A percentile compares a stretch with the other conserved stretches of the same genome.
These are phyloP conservation scores for Phyllotreta striolata DNA, from an alignment of 2,888 invertebrate species.

Conservation along the genomic window DNA sequence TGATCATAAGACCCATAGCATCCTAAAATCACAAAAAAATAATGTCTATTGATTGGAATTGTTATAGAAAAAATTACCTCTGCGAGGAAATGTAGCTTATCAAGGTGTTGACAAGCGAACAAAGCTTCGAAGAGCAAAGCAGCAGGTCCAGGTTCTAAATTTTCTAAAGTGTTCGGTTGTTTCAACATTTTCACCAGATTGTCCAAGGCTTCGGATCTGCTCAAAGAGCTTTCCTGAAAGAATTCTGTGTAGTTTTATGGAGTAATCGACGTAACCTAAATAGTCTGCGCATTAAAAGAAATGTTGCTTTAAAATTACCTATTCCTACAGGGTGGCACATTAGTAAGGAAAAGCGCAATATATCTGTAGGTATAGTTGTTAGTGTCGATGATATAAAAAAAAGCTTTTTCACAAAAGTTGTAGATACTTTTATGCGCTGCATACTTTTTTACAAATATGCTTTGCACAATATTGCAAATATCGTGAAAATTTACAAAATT, in stretches of 20 bases:
- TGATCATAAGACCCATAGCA: constrained; percentile 51
- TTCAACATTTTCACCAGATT: constrained; percentile 47
- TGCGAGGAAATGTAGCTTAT: constrained; percentile 45
- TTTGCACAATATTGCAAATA: too few relatives aligned
- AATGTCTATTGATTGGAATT: constrained; percentile 8
- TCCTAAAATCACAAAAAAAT: constrained; percentile 46
- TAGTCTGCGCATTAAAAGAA: neutral
- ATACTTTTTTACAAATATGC: too few relatives aligned
- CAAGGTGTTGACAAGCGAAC: constrained; percentile 46
- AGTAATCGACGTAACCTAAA: neutral
- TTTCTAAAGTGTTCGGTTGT: constrained; percentile 45
- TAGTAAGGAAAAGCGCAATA: too few relatives aligned
- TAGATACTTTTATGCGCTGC: too few relatives aligned
- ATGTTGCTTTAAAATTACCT: too few relatives aligned
- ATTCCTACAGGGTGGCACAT: too few relatives aligned
- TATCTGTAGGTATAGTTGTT: too few relatives aligned
- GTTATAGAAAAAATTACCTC: constrained; percentile 41
- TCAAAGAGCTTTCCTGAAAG: constrained; percentile 43
- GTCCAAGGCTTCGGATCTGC: constrained; percentile 47
- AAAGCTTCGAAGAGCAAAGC: constrained; percentile 48
- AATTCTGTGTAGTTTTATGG: neutral
- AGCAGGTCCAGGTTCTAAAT: constrained; percentile 47
- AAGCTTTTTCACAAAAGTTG: too few relatives aligned
- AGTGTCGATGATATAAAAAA: too few relatives aligned
- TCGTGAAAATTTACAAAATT: too few relatives aligned